Conservation (phyloP, 2,113 vertebrate genomes). For the Diphyllodes magnificus region DNA sequence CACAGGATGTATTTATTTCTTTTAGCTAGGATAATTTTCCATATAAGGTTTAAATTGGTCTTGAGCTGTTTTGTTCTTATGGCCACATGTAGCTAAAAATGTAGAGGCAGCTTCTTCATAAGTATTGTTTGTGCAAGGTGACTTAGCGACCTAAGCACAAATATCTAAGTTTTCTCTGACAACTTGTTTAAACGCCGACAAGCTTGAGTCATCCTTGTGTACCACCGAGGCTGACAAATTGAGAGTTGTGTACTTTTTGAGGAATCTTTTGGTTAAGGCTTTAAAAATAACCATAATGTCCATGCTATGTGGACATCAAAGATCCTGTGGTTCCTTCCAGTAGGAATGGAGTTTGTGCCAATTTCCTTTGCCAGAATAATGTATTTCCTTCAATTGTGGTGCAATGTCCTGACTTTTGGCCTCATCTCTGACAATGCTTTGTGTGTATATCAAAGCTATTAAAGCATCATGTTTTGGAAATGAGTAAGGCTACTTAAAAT, state of each 20-base stretch:
- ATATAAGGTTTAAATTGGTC: background rate
- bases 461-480: background rate
- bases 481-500: background rate
- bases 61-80: background rate
- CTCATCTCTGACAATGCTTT: conserved; percentile 8
- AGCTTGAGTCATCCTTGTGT: background rate
- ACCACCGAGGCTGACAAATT: background rate
- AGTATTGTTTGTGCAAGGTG: background rate
- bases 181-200: background rate
- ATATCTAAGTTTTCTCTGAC: background rate
- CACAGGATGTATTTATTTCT: conserved; percentile 46
- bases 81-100: conserved; percentile 1
- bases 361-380: conserved; percentile 55
- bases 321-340: conserved; percentile 13
- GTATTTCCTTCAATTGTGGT: conserved; percentile 58
- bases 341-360: background rate
- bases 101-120: background rate
- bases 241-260: background rate
- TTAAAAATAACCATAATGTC: conserved; percentile 29
- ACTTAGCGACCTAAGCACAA: background rate
- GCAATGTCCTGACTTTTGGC: conserved; percentile 38
- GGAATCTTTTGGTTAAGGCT: conserved; percentile 3
- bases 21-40: conserved; percentile 11
- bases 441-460: background rate
- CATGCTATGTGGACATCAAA: conserved; percentile 29